These are phyloP conservation scores for Holothuria scabra DNA, from an alignment of 53 echinoderm and acorn worm genomes.

Conservation along the genomic window DNA sequence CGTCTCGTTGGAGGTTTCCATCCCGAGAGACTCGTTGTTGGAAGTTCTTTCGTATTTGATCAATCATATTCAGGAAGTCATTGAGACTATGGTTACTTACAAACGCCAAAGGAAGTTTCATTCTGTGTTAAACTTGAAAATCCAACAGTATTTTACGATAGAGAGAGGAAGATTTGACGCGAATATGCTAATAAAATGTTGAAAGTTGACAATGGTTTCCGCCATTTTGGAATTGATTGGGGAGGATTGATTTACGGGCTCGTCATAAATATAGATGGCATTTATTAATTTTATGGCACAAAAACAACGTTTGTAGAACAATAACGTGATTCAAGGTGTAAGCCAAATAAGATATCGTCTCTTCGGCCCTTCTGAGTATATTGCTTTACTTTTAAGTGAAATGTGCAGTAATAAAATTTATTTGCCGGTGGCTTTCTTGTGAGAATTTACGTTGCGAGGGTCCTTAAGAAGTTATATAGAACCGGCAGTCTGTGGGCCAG, in stretches of 20 bases:
- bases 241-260: constrained; percentile 32
- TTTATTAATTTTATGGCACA: constrained; percentile 51
- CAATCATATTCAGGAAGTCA: constrained; percentile 4
- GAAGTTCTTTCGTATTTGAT: constrained; percentile 2
- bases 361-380: background rate
- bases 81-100: background rate
- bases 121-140: too few relatives aligned
- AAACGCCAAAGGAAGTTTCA: too few relatives aligned
- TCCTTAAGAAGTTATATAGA: too few relatives aligned
- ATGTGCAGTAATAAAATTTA: constrained; percentile 32
- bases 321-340: constrained; percentile 13
- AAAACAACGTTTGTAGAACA: constrained; percentile 33
- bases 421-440: constrained; percentile 19
- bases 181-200: constrained; percentile 44
- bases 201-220: constrained; percentile 12
- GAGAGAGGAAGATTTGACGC: constrained; percentile 5
- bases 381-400: constrained; percentile 15
- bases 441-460: constrained; percentile 21
- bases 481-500: too few relatives aligned
- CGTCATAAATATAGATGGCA: constrained; percentile 36
- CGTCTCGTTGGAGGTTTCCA: background rate
- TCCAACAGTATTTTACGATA: background rate
- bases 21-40: constrained; percentile 11
- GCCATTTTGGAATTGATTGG: constrained; percentile 24
- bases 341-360: background rate